Conservation (phyloP, 2,888 invertebrate genomes). For the Tipula lateralis region DNA sequence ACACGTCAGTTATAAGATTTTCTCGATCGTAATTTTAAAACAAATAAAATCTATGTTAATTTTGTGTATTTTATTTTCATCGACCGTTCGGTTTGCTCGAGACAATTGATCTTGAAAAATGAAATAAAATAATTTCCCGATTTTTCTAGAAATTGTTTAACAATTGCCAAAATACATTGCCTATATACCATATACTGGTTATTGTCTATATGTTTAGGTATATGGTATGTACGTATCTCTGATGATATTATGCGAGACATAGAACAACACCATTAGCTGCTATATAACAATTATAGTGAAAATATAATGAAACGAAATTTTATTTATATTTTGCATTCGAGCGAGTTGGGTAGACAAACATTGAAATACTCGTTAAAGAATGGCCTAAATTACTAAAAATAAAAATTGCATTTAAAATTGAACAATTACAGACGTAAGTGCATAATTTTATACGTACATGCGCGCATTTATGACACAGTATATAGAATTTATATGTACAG, state of each 20-base stretch:
- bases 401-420: neutral
- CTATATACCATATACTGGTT: neutral
- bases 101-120: slow-evolving; percentile 11
- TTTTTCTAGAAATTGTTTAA: neutral
- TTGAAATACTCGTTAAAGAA: neutral
- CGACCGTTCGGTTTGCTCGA: neutral
- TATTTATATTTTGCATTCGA: neutral
- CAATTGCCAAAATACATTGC: neutral
- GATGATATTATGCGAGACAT: neutral
- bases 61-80: neutral
- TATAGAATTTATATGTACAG: neutral
- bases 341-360: neutral
- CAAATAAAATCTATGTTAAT: neutral
- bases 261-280: neutral
- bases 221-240: neutral
- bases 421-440: neutral
- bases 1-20: neutral
- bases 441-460: neutral
- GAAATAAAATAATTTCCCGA: neutral
- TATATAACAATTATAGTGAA: neutral
- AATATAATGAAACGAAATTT: slow-evolving; percentile 6
- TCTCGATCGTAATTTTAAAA: neutral
- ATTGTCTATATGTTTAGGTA: neutral
- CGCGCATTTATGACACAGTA: neutral
- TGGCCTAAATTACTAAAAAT: slow-evolving; percentile 19